These are phyloP conservation scores for Lanius ludovicianus DNA, from an alignment of 2,113 vertebrate genomes.

Conservation along the genomic window DNA sequence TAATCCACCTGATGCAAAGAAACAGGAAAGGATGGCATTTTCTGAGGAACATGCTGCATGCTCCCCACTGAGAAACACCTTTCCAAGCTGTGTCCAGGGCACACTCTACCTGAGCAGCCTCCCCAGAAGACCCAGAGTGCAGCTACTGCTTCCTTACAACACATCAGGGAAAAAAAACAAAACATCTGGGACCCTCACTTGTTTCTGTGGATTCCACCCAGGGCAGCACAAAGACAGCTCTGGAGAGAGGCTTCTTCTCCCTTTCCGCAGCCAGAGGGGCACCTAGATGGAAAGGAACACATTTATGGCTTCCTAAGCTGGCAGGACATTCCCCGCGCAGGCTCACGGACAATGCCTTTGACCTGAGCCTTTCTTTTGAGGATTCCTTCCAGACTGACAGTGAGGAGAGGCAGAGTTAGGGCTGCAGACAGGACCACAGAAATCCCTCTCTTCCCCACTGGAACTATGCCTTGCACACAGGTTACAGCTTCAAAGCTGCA, in stretches of 20 bases:
- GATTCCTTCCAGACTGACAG: background rate
- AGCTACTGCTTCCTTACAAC: background rate
- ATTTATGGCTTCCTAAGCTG: slow-evolving; percentile 18
- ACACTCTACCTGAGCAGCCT: background rate
- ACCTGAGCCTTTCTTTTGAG: background rate
- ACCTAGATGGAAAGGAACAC: slow-evolving; percentile 36
- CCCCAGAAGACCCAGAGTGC: background rate
- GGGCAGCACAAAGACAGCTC: slow-evolving; percentile 56
- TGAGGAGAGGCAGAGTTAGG: background rate
- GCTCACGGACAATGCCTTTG: background rate
- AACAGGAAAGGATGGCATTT: background rate
- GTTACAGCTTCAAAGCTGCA: background rate
- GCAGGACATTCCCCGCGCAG: background rate
- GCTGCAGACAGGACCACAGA: background rate
- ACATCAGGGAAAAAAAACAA: background rate
- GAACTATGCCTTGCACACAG: background rate
- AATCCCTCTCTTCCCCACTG: background rate
- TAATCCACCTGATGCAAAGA: background rate
- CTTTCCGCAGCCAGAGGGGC: slow-evolving; percentile 45
- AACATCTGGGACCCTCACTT: slow-evolving; percentile 13
- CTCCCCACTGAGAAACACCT: background rate
- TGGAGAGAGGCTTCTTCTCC: slow-evolving; percentile 39
- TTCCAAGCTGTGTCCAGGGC: background rate
- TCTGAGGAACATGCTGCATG: background rate
- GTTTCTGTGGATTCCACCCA: slow-evolving; percentile 40